These are phyloP conservation scores for Eonycteris spelaea DNA, from an alignment of 2,113 vertebrate species.

Conservation along the genomic window DNA sequence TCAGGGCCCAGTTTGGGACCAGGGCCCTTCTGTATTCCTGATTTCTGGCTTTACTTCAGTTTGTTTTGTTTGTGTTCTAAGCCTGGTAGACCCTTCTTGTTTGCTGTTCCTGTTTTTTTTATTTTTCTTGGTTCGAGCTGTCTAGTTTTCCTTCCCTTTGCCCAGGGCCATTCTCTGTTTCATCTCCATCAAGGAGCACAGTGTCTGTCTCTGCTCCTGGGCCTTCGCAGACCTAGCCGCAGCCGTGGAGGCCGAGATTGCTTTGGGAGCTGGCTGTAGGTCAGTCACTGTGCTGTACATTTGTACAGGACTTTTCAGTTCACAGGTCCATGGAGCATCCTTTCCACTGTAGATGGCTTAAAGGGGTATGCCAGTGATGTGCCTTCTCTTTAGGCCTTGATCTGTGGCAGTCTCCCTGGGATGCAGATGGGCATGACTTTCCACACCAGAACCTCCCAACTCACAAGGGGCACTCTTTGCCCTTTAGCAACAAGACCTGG, in stretches of 20 bases:
- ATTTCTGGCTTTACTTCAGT: neutral
- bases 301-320: neutral
- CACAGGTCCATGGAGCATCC: neutral
- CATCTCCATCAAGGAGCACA: neutral
- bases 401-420: neutral
- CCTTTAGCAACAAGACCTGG: neutral
- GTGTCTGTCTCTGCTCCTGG: neutral
- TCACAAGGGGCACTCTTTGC: neutral
- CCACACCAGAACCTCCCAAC: neutral
- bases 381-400: too few species aligned
- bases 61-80: neutral
- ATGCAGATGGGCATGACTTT: neutral
- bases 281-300: too few species aligned
- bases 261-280: neutral
- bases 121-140: neutral
- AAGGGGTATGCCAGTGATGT: neutral
- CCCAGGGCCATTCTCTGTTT: neutral
- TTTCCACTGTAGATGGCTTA: neutral
- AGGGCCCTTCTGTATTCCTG: neutral
- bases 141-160: neutral
- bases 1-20: neutral
- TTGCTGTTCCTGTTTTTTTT: conserved; percentile 28
- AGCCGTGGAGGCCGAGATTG: too few species aligned
- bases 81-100: neutral
- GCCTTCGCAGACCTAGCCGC: neutral